These are phyloP conservation scores for Conus canariensis DNA, from an alignment of 2,888 invertebrate species.

Conservation along the genomic window DNA sequence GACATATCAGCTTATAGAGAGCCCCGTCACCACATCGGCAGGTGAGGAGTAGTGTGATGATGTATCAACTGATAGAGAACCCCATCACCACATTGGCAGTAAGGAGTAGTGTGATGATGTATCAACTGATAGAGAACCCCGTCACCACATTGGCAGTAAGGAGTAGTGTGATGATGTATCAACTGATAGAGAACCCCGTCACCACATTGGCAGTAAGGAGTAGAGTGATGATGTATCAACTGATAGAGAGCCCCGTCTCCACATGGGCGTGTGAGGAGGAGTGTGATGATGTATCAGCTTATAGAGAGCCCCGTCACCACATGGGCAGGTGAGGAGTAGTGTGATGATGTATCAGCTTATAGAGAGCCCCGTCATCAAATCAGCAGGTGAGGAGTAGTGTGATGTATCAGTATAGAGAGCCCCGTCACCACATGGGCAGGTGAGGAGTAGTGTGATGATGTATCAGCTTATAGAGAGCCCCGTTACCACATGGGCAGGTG, in stretches of 20 bases:
- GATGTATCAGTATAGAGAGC: not conserved
- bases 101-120: too few relatives aligned
- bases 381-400: constrained; percentile 45
- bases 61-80: not conserved
- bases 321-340: too few relatives aligned
- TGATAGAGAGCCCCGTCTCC: not conserved
- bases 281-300: too few relatives aligned
- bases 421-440: too few relatives aligned
- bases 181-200: constrained; percentile 66
- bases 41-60: constrained; percentile 17
- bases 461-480: constrained; percentile 69
- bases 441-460: too few relatives aligned
- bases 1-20: constrained; percentile 70
- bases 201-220: constrained; percentile 52
- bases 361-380: constrained; percentile 61
- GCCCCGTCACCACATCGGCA: constrained; percentile 63
- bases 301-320: too few relatives aligned
- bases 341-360: constrained; percentile 69
- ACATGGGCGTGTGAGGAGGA: too few relatives aligned
- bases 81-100: too few relatives aligned
- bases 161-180: constrained; percentile 61
- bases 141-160: too few relatives aligned
- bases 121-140: too few relatives aligned
- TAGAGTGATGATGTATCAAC: too few relatives aligned
- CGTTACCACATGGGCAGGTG: constrained; percentile 56